These are phyloP conservation scores for Rhincodon typus DNA, from an alignment of 2,797 vertebrate genomes.

Conservation along the genomic window DNA sequence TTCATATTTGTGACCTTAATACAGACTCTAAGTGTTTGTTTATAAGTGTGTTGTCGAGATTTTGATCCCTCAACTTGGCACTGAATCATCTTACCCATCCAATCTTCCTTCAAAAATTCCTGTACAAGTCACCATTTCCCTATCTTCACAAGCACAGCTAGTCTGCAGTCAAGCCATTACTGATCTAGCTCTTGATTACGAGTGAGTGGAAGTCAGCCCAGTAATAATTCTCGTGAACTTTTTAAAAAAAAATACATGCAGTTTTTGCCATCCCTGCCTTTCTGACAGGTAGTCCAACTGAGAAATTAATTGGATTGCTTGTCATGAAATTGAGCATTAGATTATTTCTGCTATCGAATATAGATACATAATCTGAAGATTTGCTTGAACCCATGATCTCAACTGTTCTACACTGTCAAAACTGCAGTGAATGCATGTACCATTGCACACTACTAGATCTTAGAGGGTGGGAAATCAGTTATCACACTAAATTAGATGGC, in stretches of 20 bases:
- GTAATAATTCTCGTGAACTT: background rate
- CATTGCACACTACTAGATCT: background rate
- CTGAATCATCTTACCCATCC: background rate
- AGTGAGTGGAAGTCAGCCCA: background rate
- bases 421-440: background rate
- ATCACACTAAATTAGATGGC: background rate
- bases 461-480: background rate
- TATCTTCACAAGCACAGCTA: background rate
- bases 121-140: background rate
- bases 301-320: background rate
- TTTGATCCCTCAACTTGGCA: background rate
- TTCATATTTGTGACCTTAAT: background rate
- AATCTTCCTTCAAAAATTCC: background rate
- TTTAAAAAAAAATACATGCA: background rate
- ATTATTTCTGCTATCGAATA: background rate
- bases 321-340: too few relatives aligned
- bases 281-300: background rate
- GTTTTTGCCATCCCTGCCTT: background rate
- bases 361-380: background rate
- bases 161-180: background rate
- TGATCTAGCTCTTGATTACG: background rate
- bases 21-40: background rate
- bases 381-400: background rate
- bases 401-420: background rate
- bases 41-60: background rate